Evolutionary conservation across 2,888 invertebrate species (phyloP).

Genomic region (Drosophila maculinotata): DNA sequence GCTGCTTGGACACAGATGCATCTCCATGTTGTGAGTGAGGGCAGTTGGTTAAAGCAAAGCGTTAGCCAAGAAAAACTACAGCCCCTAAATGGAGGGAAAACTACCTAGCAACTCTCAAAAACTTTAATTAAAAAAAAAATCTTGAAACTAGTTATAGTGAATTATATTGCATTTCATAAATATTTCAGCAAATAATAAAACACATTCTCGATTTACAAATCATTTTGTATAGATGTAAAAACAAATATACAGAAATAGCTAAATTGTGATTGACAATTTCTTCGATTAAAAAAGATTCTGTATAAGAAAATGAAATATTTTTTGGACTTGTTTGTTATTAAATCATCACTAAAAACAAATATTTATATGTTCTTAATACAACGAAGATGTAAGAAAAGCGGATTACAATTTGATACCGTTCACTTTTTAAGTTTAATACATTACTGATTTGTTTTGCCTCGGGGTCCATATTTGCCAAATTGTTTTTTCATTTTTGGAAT

Average conservation of each 20-base stretch:
- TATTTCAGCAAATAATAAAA: not conserved
- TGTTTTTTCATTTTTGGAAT: conserved; percentile 26
- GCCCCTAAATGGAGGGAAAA: not conserved
- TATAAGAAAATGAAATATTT: too few relatives aligned
- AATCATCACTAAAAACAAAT: too few relatives aligned
- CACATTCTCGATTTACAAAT: not conserved
- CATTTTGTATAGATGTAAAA: conserved; percentile 5
- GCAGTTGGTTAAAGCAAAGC: conserved; percentile 36
- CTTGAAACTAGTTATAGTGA: not conserved
- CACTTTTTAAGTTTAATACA: conserved; percentile 24
- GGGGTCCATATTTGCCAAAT: conserved; percentile 40
- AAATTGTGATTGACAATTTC: not conserved
- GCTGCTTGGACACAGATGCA: conserved; percentile 43
- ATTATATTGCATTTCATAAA: not conserved
- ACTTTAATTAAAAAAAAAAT: not conserved
- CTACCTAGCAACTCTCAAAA: not conserved
- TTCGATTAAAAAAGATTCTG: too few relatives aligned
- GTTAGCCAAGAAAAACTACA: conserved; percentile 4
- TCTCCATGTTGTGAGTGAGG: conserved; percentile 41
- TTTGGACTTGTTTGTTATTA: too few relatives aligned
- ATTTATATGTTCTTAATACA: not conserved
- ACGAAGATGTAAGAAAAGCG: conserved; percentile 3
- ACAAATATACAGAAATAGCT: conserved; percentile 6
- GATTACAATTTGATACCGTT: conserved; percentile 1
- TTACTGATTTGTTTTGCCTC: conserved; percentile 27